These are phyloP conservation scores for Elegia similella DNA, from an alignment of 2,888 invertebrate genomes.

Conservation along the genomic window DNA sequence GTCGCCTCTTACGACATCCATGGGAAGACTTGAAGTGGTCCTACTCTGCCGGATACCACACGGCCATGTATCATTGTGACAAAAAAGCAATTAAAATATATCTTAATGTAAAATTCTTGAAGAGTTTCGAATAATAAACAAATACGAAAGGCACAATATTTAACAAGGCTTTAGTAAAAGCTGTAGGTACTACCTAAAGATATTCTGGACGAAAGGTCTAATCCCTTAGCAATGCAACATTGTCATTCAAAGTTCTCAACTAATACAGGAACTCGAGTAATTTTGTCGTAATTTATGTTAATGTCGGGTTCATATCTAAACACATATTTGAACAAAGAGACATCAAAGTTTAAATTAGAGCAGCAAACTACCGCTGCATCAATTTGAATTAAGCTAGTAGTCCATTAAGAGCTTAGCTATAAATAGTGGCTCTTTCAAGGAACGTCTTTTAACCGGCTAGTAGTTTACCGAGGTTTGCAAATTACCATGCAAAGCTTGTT, in stretches of 20 bases:
- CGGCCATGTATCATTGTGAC: too few species aligned
- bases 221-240: background rate
- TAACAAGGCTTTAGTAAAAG: background rate
- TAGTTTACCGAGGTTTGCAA: too few species aligned
- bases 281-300: slow-evolving; percentile 12
- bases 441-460: too few species aligned
- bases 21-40: too few species aligned
- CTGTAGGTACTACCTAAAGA: background rate
- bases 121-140: too few species aligned
- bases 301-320: background rate
- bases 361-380: slow-evolving; percentile 27
- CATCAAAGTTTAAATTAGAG: slow-evolving; percentile 40
- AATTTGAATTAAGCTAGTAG: slow-evolving; percentile 27
- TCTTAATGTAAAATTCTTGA: too few species aligned
- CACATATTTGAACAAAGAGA: slow-evolving; percentile 25
- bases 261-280: background rate
- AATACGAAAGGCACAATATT: background rate
- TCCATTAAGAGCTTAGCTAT: background rate
- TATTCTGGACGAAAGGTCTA: background rate
- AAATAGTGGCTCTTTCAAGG: too few species aligned
- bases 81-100: too few species aligned
- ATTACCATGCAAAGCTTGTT: too few species aligned
- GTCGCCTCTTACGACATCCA: too few species aligned
- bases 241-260: background rate
- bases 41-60: too few species aligned